Evolutionary conservation across 2,797 vertebrate species (phyloP).

Genomic region (Acestrorhynchus altus): DNA sequence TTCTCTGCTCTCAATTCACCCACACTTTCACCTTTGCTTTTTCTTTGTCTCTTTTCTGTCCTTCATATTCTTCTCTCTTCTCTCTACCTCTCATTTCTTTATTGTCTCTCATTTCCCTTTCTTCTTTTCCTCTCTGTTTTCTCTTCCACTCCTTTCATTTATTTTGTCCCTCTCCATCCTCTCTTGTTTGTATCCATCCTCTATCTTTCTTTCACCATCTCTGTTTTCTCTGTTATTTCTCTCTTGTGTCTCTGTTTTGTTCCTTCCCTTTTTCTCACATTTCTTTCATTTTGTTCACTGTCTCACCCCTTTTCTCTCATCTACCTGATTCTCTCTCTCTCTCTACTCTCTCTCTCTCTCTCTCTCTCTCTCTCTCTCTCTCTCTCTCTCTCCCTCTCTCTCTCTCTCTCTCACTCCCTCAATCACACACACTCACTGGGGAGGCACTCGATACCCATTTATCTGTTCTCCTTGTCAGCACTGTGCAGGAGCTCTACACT

Average conservation of each 20-base stretch:
- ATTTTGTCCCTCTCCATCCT: too few relatives aligned
- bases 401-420: not conserved
- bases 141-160: not conserved
- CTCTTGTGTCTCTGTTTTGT: not conserved
- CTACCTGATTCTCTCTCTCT: not conserved
- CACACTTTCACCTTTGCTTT: not conserved
- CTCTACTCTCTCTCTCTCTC: too few relatives aligned
- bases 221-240: not conserved
- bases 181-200: too few relatives aligned
- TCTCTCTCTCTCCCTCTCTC: not conserved
- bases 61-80: not conserved
- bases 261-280: not conserved
- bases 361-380: constrained; percentile 13
- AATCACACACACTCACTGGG: constrained; percentile 35
- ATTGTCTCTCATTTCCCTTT: not conserved
- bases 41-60: not conserved
- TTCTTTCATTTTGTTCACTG: not conserved
- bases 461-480: constrained; percentile 51
- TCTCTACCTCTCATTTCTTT: too few relatives aligned
- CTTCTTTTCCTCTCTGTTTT: not conserved
- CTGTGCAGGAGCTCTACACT: constrained; percentile 36
- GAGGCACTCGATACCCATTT: constrained; percentile 49
- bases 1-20: too few relatives aligned
- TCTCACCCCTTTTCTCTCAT: constrained; percentile 2
- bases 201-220: too few relatives aligned